Evolutionary conservation across 2,797 vertebrate species (phyloP), one percentile per base, ranked within the genome.

Genomic region (Intellagama lesueurii): DNA sequence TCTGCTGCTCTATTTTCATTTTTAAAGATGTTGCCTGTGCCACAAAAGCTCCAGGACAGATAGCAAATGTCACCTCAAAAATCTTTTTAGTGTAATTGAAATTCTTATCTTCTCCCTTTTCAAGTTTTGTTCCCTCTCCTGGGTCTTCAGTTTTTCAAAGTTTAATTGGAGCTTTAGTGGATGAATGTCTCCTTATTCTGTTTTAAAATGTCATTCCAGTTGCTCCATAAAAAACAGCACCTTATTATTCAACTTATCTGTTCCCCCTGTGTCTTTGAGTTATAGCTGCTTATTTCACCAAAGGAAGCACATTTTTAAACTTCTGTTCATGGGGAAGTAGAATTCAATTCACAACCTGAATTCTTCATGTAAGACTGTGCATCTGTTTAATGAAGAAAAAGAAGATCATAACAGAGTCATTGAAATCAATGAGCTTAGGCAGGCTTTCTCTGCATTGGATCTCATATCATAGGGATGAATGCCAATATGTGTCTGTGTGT

Each of bases 1-100:
- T 87, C 69, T 76, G n/a, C 7, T 86, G 26, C 1, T 40, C 12
- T 91, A 47, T 32, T 83, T 35, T 89, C 35, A 85, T 70, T 44
- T 28, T 85, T 32, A 90, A 91, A 0, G 9, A 3, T 72, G 7
- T 66, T 28, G 5, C 11, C 83, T 16, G 8, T 66, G 11, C 81
- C 47, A 89, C 85, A 92, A 91, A 90, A 7, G 6, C 81, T 93
- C 6, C 6, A 85, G 60, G 7, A 26, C 69, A 91, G 80, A 89
- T 1, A 89, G 44, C 68, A 91, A n/a, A 49, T 90, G 76, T 79
- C 82, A 64, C 52, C 16, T 81, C 44, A 83, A 79, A 32, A 90
- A 80, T 24, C 28, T 47, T 7, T 80, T 8, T 78, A 68, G 14
- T 73, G 86, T 86, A 87, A 89, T 11, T 84, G 14, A 88, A 91